A percentile compares a stretch with the other conserved stretches of the same genome.
Conservation (phyloP, 2,888 invertebrate genomes). For the Stenodera caucasica region DNA sequence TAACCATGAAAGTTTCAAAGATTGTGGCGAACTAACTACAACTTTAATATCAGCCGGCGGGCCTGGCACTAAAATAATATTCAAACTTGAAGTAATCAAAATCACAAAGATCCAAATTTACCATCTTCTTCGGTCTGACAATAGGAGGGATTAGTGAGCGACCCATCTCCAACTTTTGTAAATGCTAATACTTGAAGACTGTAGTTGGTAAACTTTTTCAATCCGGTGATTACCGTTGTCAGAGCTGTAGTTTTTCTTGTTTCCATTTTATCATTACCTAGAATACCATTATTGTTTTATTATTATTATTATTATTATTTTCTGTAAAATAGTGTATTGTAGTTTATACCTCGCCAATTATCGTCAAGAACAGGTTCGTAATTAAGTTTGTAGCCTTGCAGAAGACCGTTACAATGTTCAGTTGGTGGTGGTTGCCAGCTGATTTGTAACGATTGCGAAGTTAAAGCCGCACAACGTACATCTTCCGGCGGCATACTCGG, state of each 20-base stretch:
- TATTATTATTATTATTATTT: background rate
- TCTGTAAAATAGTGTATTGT: background rate
- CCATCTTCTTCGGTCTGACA: constrained; percentile 81
- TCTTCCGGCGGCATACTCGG: constrained; percentile 79
- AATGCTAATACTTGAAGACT: constrained; percentile 78
- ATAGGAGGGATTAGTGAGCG: constrained; percentile 66
- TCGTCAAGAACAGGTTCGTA: constrained; percentile 69
- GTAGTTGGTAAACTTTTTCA: constrained; percentile 79
- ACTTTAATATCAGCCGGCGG: constrained; percentile 80
- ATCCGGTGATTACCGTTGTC: constrained; percentile 68
- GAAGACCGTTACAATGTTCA: constrained; percentile 72
- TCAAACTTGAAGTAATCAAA: background rate
- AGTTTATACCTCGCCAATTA: constrained; percentile 52
- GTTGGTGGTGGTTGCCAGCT: constrained; percentile 79
- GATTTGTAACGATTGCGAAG: constrained; percentile 75
- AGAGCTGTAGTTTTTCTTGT: constrained; percentile 69
- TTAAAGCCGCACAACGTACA: constrained; percentile 72
- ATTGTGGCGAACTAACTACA: constrained; percentile 72
- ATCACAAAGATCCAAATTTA: constrained; percentile 44
- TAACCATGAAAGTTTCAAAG: constrained; percentile 77
- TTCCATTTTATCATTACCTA: constrained; percentile 61
- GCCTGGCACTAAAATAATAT: constrained; percentile 66
- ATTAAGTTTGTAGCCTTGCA: constrained; percentile 74
- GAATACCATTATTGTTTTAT: background rate
- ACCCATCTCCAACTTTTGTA: constrained; percentile 78